Conservation (phyloP, 2,797 vertebrate species). For the Artibeus jamaicensis region DNA sequence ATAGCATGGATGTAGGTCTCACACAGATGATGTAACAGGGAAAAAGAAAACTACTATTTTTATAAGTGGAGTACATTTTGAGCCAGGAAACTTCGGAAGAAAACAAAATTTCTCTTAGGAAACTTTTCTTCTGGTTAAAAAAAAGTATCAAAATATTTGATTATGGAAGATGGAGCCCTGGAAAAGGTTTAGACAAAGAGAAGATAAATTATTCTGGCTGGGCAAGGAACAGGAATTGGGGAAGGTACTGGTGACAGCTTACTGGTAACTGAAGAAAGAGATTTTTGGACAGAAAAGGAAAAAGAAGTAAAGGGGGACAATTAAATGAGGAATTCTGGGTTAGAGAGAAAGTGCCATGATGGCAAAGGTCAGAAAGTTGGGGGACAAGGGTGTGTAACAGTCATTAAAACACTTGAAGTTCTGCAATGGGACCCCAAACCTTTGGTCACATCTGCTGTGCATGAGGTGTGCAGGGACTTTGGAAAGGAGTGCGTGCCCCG, state of each 20-base stretch:
- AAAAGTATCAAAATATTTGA: not conserved
- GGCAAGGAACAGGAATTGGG: not conserved
- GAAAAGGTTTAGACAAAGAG: not conserved
- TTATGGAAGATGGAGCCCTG: not conserved
- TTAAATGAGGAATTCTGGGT: not conserved
- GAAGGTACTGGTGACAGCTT: not conserved
- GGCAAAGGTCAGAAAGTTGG: not conserved
- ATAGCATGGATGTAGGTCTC: not conserved
- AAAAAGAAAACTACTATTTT: slow-evolving; percentile 51
- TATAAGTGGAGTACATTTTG: slow-evolving; percentile 36
- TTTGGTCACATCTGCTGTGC: not conserved
- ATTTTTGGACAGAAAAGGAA: not conserved
- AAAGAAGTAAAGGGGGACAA: not conserved
- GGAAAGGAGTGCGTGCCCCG: not conserved
- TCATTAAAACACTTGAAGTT: not conserved
- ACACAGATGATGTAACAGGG: slow-evolving; percentile 29
- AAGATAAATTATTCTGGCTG: not conserved
- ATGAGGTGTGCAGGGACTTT: not conserved
- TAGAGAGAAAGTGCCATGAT: not conserved
- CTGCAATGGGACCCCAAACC: not conserved
- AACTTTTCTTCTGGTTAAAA: slow-evolving; percentile 44
- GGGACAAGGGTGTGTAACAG: not conserved
- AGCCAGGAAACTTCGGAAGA: slow-evolving; percentile 47
- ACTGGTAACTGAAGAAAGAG: not conserved
- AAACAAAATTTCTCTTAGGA: not conserved